Conservation (phyloP, 2,888 invertebrate species). For the Apamea epomidion region DNA sequence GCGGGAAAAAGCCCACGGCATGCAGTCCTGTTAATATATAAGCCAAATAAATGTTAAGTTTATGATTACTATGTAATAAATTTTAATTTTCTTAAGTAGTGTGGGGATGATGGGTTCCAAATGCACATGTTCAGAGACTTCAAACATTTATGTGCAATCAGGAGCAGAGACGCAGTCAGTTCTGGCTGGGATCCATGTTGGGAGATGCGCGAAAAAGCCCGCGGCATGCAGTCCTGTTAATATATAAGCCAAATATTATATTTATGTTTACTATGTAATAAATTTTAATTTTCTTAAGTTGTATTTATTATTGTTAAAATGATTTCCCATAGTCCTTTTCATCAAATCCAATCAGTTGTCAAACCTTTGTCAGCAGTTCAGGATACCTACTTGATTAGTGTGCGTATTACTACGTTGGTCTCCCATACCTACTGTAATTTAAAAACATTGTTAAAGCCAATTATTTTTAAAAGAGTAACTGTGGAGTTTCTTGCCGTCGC, state of each 20-base stretch:
- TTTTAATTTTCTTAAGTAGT: no score
- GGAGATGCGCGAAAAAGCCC: slow-evolving; percentile 91
- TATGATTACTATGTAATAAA: slow-evolving; percentile 9
- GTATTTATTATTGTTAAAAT: slow-evolving; percentile 10
- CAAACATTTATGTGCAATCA: slow-evolving; percentile 97
- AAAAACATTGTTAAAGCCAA: no score
- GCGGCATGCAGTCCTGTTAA: slow-evolving; percentile 79
- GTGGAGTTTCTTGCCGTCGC: no score
- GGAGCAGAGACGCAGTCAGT: slow-evolving; percentile 94
- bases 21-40: slow-evolving; percentile 76
- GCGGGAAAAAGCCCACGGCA: slow-evolving; percentile 88
- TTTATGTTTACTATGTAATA: slow-evolving; percentile 42
- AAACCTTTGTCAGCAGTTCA: not conserved
- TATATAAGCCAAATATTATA: slow-evolving; percentile 68
- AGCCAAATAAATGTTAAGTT: slow-evolving; percentile 68
- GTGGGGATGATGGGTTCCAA: slow-evolving; percentile 95
- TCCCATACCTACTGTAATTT: no score
- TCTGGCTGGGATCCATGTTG: slow-evolving; percentile 97
- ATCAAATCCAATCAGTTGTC: not conserved
- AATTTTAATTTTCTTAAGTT: slow-evolving; percentile 38
- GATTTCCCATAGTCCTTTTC: not conserved
- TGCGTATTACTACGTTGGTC: not conserved
- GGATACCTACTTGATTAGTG: not conserved
- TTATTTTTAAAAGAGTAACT: no score
- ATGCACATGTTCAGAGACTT: slow-evolving; percentile 97